Percentiles rank a stretch among this genome's conserved stretches.
Evolutionary conservation across 2,888 invertebrate genomes (phyloP).

Genomic region (Rhorus exstirpatorius): DNA sequence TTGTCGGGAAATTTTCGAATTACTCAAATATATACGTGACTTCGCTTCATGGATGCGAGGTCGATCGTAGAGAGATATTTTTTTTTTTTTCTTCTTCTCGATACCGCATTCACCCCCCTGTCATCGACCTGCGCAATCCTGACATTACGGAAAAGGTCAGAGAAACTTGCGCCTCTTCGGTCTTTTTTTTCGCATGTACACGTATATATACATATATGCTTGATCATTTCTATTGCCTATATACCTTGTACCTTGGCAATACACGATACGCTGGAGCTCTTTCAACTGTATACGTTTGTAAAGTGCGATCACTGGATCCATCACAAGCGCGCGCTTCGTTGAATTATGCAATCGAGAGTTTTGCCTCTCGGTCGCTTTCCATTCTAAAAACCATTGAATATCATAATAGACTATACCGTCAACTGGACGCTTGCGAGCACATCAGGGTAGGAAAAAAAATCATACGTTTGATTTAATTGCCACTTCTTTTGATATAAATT

Average conservation of each 20-base stretch:
- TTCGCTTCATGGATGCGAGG: not conserved
- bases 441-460: not conserved
- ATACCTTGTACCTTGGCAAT: constrained; percentile 65
- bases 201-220: constrained; percentile 10
- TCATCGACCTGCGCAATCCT: constrained; percentile 59
- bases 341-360: constrained; percentile 62
- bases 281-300: constrained; percentile 14
- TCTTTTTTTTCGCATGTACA: constrained; percentile 31
- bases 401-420: constrained; percentile 25
- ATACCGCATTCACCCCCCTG: constrained; percentile 52
- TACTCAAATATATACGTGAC: not conserved
- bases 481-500: not conserved
- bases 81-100: constrained; percentile 38
- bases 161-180: constrained; percentile 72
- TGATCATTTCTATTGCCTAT: constrained; percentile 13
- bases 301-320: constrained; percentile 53
- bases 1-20: constrained; percentile 9
- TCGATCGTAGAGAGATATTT: constrained; percentile 46
- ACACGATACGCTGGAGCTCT: constrained; percentile 40
- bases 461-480: not conserved
- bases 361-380: constrained; percentile 56
- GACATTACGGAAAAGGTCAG: constrained; percentile 77
- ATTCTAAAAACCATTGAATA: constrained; percentile 40
- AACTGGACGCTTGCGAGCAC: not conserved
- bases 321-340: constrained; percentile 33